Conservation (phyloP, 2,797 vertebrate species). For the Takifugu ocellatus region DNA sequence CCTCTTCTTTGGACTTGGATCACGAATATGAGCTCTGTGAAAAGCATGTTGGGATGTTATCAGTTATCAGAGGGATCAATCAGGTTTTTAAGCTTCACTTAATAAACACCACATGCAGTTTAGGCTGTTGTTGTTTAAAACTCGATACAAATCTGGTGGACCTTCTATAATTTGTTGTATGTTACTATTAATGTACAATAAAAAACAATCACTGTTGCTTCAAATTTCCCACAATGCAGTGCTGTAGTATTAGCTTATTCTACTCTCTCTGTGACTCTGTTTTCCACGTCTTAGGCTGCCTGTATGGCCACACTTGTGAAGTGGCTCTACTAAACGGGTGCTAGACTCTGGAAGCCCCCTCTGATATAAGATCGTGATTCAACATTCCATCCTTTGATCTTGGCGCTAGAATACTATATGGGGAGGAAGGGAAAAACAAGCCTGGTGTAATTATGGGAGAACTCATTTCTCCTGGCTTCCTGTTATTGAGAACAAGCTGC, state of each 20-base stretch:
- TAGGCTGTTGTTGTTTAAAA: too few species aligned
- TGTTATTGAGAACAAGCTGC: constrained; percentile 73
- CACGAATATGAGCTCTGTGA: not conserved
- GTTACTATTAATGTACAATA: too few species aligned
- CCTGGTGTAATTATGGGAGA: constrained; percentile 55
- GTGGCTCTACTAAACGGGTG: constrained; percentile 36
- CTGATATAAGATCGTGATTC: constrained; percentile 51
- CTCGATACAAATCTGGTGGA: too few species aligned
- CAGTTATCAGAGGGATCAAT: not conserved
- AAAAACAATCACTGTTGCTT: too few species aligned
- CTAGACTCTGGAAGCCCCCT: constrained; percentile 38
- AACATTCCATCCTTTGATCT: constrained; percentile 65
- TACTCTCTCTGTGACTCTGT: not conserved
- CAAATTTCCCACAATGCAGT: not conserved
- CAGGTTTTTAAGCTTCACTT: too few species aligned
- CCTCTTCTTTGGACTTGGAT: not conserved
- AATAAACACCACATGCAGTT: too few species aligned
- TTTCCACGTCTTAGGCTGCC: constrained; percentile 6
- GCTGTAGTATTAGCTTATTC: not conserved
- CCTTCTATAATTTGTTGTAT: too few species aligned
- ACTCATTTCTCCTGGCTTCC: constrained; percentile 71
- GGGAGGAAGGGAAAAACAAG: constrained; percentile 57
- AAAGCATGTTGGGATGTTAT: not conserved
- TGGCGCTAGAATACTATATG: constrained; percentile 36
- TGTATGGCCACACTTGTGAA: constrained; percentile 28